Percentiles rank a stretch among this genome's conserved stretches.
These are phyloP conservation scores for Meles meles DNA, from an alignment of 2,113 vertebrate genomes.

Conservation along the genomic window DNA sequence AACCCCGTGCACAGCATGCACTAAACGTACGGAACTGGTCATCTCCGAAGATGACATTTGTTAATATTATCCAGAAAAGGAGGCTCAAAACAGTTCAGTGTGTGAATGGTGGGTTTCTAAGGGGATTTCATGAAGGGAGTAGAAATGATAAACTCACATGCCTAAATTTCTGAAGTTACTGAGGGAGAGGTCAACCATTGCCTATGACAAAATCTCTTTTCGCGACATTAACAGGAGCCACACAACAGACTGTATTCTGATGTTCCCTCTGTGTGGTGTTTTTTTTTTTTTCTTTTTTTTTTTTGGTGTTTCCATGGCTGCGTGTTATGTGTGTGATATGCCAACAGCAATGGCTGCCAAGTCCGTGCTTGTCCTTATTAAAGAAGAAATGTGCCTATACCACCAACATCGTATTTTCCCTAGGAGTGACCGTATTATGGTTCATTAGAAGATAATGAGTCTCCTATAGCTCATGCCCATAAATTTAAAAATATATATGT, in stretches of 20 bases:
- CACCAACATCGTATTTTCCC: background rate
- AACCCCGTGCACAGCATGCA: background rate
- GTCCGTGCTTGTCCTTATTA: background rate
- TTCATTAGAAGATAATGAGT: constrained; percentile 8
- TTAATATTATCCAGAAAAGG: background rate
- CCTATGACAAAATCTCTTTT: background rate
- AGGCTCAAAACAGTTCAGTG: background rate
- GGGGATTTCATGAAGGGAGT: background rate
- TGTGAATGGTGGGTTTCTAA: background rate
- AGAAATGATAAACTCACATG: background rate
- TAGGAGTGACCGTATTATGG: background rate
- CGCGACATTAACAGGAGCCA: background rate
- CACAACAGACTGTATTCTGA: background rate
- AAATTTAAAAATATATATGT: background rate
- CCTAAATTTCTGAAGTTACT: background rate
- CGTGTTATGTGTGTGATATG: background rate
- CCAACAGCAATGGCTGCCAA: background rate
- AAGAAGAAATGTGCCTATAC: background rate
- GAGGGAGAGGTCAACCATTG: background rate
- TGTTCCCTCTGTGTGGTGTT: background rate
- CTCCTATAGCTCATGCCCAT: background rate
- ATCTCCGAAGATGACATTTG: background rate
- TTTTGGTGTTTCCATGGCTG: background rate
- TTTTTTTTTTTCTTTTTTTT: too few relatives aligned
- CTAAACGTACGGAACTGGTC: background rate